phyloP scores from a whole-genome alignment of 1,140 invertebrate species.

The Eueides isabella region DNA sequence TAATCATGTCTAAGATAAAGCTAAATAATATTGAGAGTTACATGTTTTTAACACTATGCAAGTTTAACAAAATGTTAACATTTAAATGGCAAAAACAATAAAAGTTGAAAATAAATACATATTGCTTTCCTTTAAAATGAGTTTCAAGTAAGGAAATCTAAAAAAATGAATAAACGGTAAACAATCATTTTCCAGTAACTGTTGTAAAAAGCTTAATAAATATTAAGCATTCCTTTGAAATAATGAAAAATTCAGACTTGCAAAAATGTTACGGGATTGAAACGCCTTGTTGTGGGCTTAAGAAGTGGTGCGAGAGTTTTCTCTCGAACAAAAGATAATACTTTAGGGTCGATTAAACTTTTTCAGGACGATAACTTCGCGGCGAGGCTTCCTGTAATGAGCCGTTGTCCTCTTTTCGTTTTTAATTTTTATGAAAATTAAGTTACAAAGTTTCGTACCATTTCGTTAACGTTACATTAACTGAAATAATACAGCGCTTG shows the following conservation, averaged over 20 bases:
- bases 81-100: too few species aligned
- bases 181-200: not conserved
- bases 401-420: conserved; percentile 36
- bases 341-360: conserved; percentile 70
- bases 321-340: conserved; percentile 61
- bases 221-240: conserved; percentile 53
- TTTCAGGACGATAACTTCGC: conserved; percentile 51
- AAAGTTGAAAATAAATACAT: too few species aligned
- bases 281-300: conserved; percentile 41
- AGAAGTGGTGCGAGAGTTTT: conserved; percentile 37
- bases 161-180: too few species aligned
- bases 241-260: conserved; percentile 50
- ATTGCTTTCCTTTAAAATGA: too few species aligned
- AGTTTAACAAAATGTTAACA: too few species aligned
- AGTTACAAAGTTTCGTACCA: conserved; percentile 38
- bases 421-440: conserved; percentile 46
- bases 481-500: not conserved
- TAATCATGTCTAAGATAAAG: too few species aligned
- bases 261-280: conserved; percentile 42
- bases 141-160: too few species aligned
- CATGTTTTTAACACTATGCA: too few species aligned
- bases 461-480: conserved; percentile 12
- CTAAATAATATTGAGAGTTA: too few species aligned
- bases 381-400: conserved; percentile 45
- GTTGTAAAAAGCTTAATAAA: conserved; percentile 40